phyloP scores from a whole-genome alignment of 2,888 invertebrate genomes.

The Leptura quadrifasciata region DNA sequence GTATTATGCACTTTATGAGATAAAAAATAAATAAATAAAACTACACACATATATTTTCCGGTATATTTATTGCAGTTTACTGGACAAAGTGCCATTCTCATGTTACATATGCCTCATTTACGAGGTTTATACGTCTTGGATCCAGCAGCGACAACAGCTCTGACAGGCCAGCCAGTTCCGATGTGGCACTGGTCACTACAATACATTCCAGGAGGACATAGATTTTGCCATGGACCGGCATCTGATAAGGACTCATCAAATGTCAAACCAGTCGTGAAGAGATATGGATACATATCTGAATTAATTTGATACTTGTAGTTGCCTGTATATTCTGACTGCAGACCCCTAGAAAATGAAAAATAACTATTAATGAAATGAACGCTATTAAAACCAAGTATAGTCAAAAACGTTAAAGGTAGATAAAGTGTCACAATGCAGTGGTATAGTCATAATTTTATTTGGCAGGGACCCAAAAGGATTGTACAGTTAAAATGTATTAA shows the following conservation, averaged over 20 bases:
- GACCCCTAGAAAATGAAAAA: slow-evolving; percentile 64
- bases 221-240: slow-evolving; percentile 68
- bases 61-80: not conserved
- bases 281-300: slow-evolving; percentile 67
- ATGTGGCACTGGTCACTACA: slow-evolving; percentile 73
- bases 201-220: slow-evolving; percentile 72
- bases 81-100: too few species aligned
- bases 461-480: too few species aligned
- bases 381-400: too few species aligned
- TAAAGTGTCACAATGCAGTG: too few species aligned
- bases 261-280: slow-evolving; percentile 63
- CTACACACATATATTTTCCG: not conserved
- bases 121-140: slow-evolving; percentile 2
- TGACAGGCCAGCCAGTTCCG: slow-evolving; percentile 71
- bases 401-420: too few species aligned
- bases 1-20: too few species aligned
- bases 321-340: slow-evolving; percentile 67
- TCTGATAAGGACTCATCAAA: slow-evolving; percentile 64
- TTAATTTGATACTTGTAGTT: slow-evolving; percentile 66
- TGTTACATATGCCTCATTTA: not conserved
- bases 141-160: slow-evolving; percentile 63
- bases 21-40: not conserved
- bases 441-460: too few species aligned
- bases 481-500: too few species aligned
- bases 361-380: slow-evolving; percentile 9